Base-by-base conservation (phyloP, 2,888 invertebrate species). In the Morinoia aosen region DNA sequence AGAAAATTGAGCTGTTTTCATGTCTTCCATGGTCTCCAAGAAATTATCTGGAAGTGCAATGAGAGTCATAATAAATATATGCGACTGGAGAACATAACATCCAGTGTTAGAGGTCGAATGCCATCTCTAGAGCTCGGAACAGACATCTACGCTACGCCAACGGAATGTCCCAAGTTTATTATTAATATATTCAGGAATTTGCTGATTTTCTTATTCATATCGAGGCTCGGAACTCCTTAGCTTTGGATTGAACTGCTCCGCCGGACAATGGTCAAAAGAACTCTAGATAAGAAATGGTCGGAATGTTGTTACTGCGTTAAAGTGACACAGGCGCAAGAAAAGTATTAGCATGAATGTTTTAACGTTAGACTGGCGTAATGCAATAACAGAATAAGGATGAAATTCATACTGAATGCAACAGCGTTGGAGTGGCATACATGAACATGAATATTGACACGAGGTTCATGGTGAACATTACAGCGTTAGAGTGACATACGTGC, bases 161-260 rank as follows among this genome's bases (percentile, higher is more conserved):
- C 57, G 91, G 93, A 93, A 93, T 93, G 93, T 33, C 93, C 33
- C 57, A 57, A 93, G 25, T 93, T 93, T 57, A 76, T 93, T 93
- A 93, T 93, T 57, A 93, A 57, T 93, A 93, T 57, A 93, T 93
- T 93, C 93, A 93, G 93, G 93, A 93, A 93, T 93, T 57, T 93
- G 58, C 93, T 25, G 56, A 57, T 93, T 93, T 93, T 93, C 48
- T 93, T 93, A 93, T 93, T 93, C 93, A 93, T 93, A 93, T 93
- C 48, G 93, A 33, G n/a, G 57, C 48, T 56, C 11, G 48, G 58
- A 93, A 48, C 57, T 93, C 93, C 93, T 33, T 57, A 48, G 57
- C 93, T n/a, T 56, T n/a, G 93, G 57, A 93, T 93, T 57, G 93
- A 57, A 93, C 93, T 57, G 57, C 93, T 93, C 93, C 39, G 57